These are phyloP conservation scores for Cynocephalus volans DNA, from an alignment of 2,113 vertebrate genomes.

Conservation along the genomic window DNA sequence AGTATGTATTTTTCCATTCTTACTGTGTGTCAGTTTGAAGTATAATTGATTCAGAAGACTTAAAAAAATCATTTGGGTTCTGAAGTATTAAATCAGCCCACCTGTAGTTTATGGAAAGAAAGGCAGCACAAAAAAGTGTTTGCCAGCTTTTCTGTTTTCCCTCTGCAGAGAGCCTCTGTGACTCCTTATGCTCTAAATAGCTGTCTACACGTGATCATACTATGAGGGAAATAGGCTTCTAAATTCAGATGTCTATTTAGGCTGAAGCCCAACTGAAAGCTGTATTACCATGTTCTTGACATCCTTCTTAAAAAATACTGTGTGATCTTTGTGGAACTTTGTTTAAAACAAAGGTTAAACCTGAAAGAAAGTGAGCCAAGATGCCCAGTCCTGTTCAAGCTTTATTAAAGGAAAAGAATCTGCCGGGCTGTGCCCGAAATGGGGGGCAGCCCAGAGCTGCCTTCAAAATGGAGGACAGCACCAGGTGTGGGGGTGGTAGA, in stretches of 20 bases:
- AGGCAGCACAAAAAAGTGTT: not conserved
- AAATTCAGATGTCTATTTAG: not conserved
- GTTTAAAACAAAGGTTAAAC: not conserved
- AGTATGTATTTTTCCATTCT: conserved; percentile 90
- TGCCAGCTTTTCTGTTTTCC: not conserved
- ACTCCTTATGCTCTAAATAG: not conserved
- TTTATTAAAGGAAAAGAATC: no score
- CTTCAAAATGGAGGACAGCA: no score
- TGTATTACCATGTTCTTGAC: not conserved
- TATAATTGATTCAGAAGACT: conserved; percentile 42
- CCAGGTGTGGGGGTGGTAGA: no score
- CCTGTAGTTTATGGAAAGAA: not conserved
- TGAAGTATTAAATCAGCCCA: not conserved
- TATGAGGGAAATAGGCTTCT: not conserved
- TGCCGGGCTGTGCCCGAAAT: no score
- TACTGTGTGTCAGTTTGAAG: conserved; percentile 88
- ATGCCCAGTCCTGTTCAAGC: no score
- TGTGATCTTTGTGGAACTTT: not conserved
- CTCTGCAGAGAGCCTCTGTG: not conserved
- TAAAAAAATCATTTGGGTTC: not conserved
- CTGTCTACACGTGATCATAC: not conserved
- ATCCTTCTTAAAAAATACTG: conserved; percentile 12
- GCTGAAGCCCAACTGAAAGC: not conserved
- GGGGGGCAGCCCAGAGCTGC: no score
- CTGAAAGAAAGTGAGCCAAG: no score